These are phyloP conservation scores for Linepithema humile DNA, from an alignment of 1,140 invertebrate species.

Conservation along the genomic window DNA sequence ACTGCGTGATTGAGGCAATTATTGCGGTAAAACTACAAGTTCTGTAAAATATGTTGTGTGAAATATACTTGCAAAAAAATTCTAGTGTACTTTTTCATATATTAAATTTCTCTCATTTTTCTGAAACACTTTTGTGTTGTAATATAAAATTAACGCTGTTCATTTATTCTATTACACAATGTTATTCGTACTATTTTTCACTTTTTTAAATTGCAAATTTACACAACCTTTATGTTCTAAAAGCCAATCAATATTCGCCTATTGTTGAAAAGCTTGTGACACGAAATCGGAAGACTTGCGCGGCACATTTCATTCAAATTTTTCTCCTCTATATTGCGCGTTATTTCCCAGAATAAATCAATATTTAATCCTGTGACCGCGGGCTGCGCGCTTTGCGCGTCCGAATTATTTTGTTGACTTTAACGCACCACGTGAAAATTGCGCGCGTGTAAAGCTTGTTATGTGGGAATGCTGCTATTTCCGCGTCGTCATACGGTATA, in stretches of 20 bases:
- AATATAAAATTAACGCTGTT: not conserved
- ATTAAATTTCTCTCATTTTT: no score
- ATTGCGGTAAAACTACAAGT: not conserved
- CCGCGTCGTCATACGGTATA: constrained; percentile 43
- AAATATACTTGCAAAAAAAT: not conserved
- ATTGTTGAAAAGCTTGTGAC: not conserved
- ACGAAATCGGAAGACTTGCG: not conserved
- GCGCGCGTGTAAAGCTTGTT: constrained; percentile 49
- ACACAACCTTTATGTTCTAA: not conserved
- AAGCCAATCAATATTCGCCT: constrained; percentile 16
- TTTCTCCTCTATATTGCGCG: not conserved
- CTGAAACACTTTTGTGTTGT: not conserved
- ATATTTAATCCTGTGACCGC: constrained; percentile 45
- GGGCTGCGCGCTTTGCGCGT: constrained; percentile 34
- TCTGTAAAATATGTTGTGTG: not conserved
- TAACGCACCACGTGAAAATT: constrained; percentile 43
- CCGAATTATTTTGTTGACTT: constrained; percentile 54
- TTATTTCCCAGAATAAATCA: constrained; percentile 38
- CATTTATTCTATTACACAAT: constrained; percentile 1
- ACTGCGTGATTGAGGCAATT: not conserved
- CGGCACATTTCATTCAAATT: constrained; percentile 7
- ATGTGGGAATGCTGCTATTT: constrained; percentile 37
- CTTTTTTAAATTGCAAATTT: not conserved
- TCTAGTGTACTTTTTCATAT: not conserved
- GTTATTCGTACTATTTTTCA: not conserved